Evolutionary conservation across 1,140 invertebrate species (phyloP), one percentile per base, ranked within the genome.

Genomic region (Zaprionus davidi): DNA sequence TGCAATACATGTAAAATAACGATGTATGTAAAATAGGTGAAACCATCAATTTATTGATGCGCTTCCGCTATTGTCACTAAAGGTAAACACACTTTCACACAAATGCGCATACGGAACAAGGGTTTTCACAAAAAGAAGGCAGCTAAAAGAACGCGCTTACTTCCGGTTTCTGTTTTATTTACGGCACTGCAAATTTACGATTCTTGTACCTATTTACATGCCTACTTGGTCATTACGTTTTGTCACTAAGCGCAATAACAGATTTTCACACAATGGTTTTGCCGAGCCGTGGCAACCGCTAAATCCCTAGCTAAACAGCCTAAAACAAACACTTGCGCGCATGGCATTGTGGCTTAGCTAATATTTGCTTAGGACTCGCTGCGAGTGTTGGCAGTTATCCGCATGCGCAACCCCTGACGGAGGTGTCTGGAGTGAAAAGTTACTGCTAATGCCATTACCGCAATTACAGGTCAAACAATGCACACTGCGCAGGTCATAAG

Each of bases 241-340:
- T 69, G 79, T 73, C 82, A 70, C 65, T 70, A 82, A 78, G 63
- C 79, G 70, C 62, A 80, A 79, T 67, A 76, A 88, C 64, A 76
- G 78, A 88, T 83, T 87, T 83, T 88, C 84, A 84, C 84, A 87
- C 76, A 83, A 86, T 80, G 82, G 68, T 68, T 73, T 57, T 55
- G 28, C 51, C 51, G 31, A 9, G 41, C 41, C 17, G 41, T 46
- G 63, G 22, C 38, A 57, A 67, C 64, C 64, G 41, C 38, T 57
- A 87, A 87, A 65, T 81, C 78, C 78, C 60, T 51, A 63, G 62
- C 84, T 75, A 81, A 83, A 88, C 64, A 81, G 55, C 53, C 78
- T 41, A 75, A 64, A 69, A 67, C 74, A 81, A 83, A 88, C 78
- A 88, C 70, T 68, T 49, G 26, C 53, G 59, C 44, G 53, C 67